Percentiles rank a stretch among this genome's conserved stretches.
Conservation (phyloP, 2,797 vertebrate genomes). For the Paramormyrops hopkinsi region DNA sequence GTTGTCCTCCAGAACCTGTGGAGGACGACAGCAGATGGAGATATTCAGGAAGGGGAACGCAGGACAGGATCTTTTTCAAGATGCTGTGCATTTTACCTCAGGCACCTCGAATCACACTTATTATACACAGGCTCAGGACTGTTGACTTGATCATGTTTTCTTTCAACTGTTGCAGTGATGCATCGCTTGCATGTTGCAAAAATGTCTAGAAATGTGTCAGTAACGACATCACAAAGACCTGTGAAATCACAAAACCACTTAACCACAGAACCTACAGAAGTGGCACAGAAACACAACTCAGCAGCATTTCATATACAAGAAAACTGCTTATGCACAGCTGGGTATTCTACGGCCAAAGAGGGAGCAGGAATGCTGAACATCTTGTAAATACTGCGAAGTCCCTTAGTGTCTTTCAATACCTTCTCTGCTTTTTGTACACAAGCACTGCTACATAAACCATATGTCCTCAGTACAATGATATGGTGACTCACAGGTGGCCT, state of each 20-base stretch:
- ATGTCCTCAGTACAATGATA: not conserved
- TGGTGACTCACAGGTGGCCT: not conserved
- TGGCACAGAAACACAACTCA: not conserved
- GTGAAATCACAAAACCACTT: not conserved
- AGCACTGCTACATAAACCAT: not conserved
- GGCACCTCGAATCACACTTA: not conserved
- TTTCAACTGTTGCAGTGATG: not conserved
- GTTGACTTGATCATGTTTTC: not conserved
- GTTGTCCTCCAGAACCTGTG: conserved; percentile 87
- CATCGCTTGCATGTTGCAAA: not conserved
- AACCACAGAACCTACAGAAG: not conserved
- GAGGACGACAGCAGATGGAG: not conserved
- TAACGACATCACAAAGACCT: not conserved
- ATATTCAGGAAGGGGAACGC: no score
- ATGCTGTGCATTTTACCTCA: not conserved
- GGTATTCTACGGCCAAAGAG: not conserved
- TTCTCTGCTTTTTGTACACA: not conserved
- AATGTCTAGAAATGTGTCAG: not conserved
- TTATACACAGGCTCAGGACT: not conserved
- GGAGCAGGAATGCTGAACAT: not conserved
- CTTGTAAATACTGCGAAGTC: not conserved
- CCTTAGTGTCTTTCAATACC: not conserved
- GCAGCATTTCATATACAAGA: not conserved
- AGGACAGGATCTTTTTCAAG: no score
- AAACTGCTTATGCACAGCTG: not conserved